Conservation (phyloP, 2,797 vertebrate species). For the Pagetopsis macropterus region DNA sequence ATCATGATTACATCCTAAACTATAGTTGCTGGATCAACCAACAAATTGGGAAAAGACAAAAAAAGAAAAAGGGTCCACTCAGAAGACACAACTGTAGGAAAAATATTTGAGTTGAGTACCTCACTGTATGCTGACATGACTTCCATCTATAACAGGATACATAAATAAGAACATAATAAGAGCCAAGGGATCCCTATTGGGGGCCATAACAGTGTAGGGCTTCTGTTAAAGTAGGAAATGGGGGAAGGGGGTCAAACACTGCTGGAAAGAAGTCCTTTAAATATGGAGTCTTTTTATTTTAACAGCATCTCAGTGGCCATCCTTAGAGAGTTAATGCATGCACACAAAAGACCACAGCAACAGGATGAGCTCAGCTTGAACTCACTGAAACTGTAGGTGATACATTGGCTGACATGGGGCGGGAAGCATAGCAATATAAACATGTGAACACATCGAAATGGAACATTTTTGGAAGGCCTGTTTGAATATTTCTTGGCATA, state of each 20-base stretch:
- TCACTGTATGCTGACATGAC: constrained; percentile 70
- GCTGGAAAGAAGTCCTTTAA: constrained; percentile 41
- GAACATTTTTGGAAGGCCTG: constrained; percentile 32
- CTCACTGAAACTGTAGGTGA: constrained; percentile 42
- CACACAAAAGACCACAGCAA: constrained; percentile 55
- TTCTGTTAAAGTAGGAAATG: constrained; percentile 64
- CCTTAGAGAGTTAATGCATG: constrained; percentile 57
- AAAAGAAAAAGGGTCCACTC: constrained; percentile 30
- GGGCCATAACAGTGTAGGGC: constrained; percentile 67
- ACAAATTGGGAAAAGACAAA: constrained; percentile 6
- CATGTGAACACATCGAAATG: constrained; percentile 29
- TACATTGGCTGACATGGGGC: constrained; percentile 45
- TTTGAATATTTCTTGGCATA: constrained; percentile 49
- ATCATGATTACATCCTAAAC: constrained; percentile 13
- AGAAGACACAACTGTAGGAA: constrained; percentile 47
- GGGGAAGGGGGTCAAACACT: constrained; percentile 55
- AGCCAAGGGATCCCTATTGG: constrained; percentile 69
- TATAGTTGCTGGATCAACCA: constrained; percentile 5
- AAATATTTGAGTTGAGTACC: constrained; percentile 65
- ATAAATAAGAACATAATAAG: constrained; percentile 80
- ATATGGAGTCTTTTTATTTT: constrained; percentile 3
- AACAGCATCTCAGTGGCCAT: constrained; percentile 58
- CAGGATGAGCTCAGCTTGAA: constrained; percentile 63
- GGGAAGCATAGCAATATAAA: constrained; percentile 24
- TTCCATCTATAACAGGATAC: constrained; percentile 82